phyloP scores from a whole-genome alignment of 1,140 invertebrate species.

The Campoletis sonorensis region DNA sequence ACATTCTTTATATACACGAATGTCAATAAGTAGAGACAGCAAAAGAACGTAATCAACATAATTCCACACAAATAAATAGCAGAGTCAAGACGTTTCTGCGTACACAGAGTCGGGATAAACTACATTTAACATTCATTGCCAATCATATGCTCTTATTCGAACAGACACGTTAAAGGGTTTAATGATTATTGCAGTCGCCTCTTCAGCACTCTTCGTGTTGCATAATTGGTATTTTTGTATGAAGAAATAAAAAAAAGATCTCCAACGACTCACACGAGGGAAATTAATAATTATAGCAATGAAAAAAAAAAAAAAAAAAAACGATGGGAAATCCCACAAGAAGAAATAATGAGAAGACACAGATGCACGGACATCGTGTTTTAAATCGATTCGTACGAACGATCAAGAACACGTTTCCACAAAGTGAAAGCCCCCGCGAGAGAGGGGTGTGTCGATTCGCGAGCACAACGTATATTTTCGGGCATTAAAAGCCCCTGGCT shows the following conservation, averaged over 20 bases:
- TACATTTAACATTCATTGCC: too few relatives aligned
- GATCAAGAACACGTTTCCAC: neutral
- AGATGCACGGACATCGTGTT: neutral
- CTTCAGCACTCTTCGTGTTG: too few relatives aligned
- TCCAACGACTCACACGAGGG: neutral
- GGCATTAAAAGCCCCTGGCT: conserved; percentile 8
- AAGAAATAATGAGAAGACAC: neutral
- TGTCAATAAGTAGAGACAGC: neutral
- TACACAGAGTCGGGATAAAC: neutral
- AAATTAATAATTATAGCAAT: neutral
- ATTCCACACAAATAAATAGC: neutral
- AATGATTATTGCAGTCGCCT: too few relatives aligned
- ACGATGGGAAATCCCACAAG: neutral
- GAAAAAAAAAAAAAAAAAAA: too few relatives aligned
- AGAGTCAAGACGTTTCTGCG: neutral
- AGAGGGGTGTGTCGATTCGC: neutral
- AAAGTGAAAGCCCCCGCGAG: conserved; percentile 6
- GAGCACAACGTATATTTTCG: conserved; percentile 4
- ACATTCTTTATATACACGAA: conserved; percentile 3
- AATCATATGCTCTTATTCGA: too few relatives aligned
- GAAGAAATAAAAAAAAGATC: neutral
- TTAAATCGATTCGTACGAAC: neutral
- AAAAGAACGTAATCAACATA: neutral
- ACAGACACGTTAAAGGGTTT: too few relatives aligned
- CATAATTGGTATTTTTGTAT: neutral